A percentile compares a stretch with the other conserved stretches of the same genome.
Evolutionary conservation across 2,797 vertebrate species (phyloP).

Genomic region (Muraenolepis orangiensis): DNA sequence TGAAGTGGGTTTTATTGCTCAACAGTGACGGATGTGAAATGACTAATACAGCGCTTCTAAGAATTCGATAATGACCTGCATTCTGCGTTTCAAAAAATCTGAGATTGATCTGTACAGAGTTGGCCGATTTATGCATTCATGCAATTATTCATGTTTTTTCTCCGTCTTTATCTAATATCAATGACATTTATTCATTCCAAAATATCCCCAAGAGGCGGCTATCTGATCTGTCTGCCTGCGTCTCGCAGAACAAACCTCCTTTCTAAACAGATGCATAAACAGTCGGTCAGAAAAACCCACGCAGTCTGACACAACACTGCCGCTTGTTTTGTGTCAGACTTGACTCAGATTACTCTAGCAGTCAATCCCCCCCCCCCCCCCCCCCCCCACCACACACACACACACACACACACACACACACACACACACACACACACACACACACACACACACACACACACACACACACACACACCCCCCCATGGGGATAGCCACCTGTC

Average conservation of each 20-base stretch:
- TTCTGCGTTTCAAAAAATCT: neutral
- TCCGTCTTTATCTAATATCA: neutral
- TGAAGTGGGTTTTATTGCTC: neutral
- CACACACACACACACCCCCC: slow-evolving; percentile 27
- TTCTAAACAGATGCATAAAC: neutral
- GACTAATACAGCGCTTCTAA: neutral
- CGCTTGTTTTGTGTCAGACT: slow-evolving; percentile 62
- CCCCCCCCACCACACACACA: slow-evolving; percentile 60
- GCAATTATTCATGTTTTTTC: neutral
- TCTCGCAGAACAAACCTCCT: neutral
- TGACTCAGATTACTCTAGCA: slow-evolving; percentile 60
- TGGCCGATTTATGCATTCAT: neutral
- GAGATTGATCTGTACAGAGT: neutral
- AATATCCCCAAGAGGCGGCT: neutral
- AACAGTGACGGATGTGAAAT: neutral
- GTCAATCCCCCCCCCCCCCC: slow-evolving; percentile 59
- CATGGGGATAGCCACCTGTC: slow-evolving; percentile 75
- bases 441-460: neutral
- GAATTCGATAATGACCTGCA: neutral
- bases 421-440: too few relatives aligned
- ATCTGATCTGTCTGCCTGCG: neutral
- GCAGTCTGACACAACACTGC: slow-evolving; percentile 42
- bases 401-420: too few relatives aligned
- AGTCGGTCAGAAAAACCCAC: slow-evolving; percentile 23
- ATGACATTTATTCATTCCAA: neutral